These are phyloP conservation scores for Epistrophe grossulariae DNA, from an alignment of 2,888 invertebrate genomes.

Conservation along the genomic window DNA sequence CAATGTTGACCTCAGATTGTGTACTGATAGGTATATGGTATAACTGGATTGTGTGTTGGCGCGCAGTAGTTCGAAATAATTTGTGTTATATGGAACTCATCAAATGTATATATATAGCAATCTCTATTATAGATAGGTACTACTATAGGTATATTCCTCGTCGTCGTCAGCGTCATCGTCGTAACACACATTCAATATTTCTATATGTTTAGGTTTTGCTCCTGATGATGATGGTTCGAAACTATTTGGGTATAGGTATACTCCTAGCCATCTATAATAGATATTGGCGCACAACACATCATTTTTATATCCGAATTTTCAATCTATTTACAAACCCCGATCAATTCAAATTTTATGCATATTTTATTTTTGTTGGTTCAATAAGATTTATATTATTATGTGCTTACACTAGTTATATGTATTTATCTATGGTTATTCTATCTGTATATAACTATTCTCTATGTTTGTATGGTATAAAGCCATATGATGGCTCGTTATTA, in stretches of 20 bases:
- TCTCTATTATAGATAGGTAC: conserved; percentile 9
- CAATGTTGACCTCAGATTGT: conserved; percentile 68
- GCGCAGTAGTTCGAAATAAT: conserved; percentile 45
- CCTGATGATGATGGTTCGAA: conserved; percentile 9
- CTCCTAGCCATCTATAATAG: not conserved
- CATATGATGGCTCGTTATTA: not conserved
- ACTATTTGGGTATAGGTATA: not conserved
- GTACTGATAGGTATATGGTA: not conserved
- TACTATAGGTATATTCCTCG: not conserved
- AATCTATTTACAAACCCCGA: conserved; percentile 55
- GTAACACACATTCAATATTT: conserved; percentile 12
- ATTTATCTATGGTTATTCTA: not conserved
- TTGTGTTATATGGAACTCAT: conserved; percentile 37
- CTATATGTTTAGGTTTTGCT: conserved; percentile 42
- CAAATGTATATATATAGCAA: conserved; percentile 6
- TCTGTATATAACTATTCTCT: too few species aligned
- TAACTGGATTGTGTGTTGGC: conserved; percentile 30
- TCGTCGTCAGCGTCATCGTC: not conserved
- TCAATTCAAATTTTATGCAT: conserved; percentile 65
- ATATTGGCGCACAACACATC: conserved; percentile 5
- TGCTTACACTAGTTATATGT: not conserved
- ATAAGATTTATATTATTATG: conserved; percentile 28
- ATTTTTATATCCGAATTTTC: conserved; percentile 44
- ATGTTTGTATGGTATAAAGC: not conserved
- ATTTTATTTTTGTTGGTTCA: conserved; percentile 34